Base-by-base conservation (phyloP, 2,888 invertebrate genomes). In the Pseudanteris insignis region DNA sequence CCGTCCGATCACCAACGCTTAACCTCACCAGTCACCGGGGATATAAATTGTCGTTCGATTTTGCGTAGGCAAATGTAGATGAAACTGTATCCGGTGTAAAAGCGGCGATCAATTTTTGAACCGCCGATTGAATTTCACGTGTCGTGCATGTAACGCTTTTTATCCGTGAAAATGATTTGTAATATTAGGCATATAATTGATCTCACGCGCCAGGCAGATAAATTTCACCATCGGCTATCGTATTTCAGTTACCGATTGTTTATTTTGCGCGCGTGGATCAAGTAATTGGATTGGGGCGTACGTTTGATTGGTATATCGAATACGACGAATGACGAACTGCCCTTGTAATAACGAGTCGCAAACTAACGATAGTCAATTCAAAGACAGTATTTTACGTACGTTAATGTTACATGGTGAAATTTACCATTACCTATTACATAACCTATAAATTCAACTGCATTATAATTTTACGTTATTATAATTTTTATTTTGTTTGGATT, bases 11-110 rank as follows among this genome's bases (percentile, higher is more conserved):
- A n/a, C n/a, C n/a, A n/a, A n/a, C n/a, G n/a, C n/a, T n/a, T n/a
- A n/a, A n/a, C n/a, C n/a, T n/a, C n/a, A n/a, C n/a, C n/a, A n/a
- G n/a, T n/a, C n/a, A n/a, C n/a, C n/a, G 21, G 9, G 26, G 2
- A n/a, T 26, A 26, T 41, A 50, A 33, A 50, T 30, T 33, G 14
- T 11, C 8, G 21, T 41, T 32, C 8, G 26, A 30, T 25, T 4
- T 14, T 40, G 54, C 40, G 54, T 54, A 54, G 54, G 54, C 46
- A 54, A 54, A 30, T 30, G 41, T 40, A 25, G 10, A 46, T 9
- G 54, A 54, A 54, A 54, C 18, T 37, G 38, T 46, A 54, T 46
- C 38, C 26, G 46, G 44, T 46, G 37, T 46, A 33, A 10, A 25
- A 38, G 46, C 46, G 4, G 13, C 9, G 21, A 33, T 10, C 13